Evolutionary conservation across 2,113 vertebrate species (phyloP).

Genomic region (Amblyornis subalaris): DNA sequence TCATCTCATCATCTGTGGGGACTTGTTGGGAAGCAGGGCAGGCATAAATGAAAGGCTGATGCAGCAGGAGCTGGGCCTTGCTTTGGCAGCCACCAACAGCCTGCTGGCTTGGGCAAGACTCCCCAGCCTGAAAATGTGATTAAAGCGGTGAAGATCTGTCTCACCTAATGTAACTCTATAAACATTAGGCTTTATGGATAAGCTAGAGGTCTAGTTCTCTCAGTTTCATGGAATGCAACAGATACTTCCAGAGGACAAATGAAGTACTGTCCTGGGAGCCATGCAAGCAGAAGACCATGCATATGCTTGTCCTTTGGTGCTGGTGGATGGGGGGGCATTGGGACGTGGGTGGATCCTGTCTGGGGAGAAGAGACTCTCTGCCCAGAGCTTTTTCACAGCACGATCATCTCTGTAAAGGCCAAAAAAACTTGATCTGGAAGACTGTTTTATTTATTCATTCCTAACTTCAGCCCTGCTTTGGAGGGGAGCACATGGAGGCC

Average conservation of each 20-base stretch:
- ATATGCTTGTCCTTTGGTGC: background rate
- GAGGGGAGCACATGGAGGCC: background rate
- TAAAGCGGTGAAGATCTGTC: background rate
- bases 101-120: background rate
- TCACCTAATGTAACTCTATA: background rate
- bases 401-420: background rate
- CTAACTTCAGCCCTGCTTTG: background rate
- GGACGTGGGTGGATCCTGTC: background rate
- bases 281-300: background rate
- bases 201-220: background rate
- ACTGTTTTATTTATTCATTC: slow-evolving; percentile 28
- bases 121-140: background rate
- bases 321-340: background rate
- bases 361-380: background rate
- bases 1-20: fast-evolving
- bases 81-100: background rate
- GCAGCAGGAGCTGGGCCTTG: background rate
- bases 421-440: slow-evolving; percentile 16
- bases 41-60: background rate
- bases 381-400: background rate
- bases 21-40: background rate
- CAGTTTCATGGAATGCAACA: background rate
- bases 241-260: background rate
- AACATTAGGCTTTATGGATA: background rate
- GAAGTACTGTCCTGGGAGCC: fast-evolving